phyloP scores from a whole-genome alignment of 2,888 invertebrate genomes.

The Macrophya annulata region DNA sequence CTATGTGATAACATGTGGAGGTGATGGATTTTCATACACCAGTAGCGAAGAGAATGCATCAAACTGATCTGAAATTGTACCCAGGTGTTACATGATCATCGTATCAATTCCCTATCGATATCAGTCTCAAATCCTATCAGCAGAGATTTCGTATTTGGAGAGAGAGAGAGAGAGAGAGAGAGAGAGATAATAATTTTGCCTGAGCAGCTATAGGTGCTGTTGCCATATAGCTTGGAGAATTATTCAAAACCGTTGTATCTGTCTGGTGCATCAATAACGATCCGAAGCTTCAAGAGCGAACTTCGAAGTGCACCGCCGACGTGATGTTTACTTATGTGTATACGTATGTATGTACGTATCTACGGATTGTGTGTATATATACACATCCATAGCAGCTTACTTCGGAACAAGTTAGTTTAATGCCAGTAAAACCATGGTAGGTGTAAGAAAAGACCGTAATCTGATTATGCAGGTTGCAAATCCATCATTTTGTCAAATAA shows the following conservation, averaged over 20 bases:
- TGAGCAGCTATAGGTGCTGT: background rate
- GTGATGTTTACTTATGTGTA: background rate
- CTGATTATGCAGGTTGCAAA: conserved; percentile 1
- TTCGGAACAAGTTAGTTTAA: conserved; percentile 26
- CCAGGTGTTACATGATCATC: conserved; percentile 24
- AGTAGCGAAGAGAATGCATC: background rate
- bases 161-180: too few relatives aligned
- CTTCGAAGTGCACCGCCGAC: conserved; percentile 20
- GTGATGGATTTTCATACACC: background rate
- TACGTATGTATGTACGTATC: background rate
- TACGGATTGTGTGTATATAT: background rate
- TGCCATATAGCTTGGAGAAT: background rate
- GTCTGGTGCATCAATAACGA: conserved; percentile 10
- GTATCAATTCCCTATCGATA: conserved; percentile 23
- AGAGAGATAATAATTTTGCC: background rate
- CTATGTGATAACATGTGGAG: conserved; percentile 12
- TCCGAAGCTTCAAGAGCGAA: conserved; percentile 2
- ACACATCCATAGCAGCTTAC: background rate
- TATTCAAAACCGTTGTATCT: background rate
- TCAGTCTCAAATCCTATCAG: conserved; percentile 1
- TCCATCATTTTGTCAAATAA: conserved; percentile 4
- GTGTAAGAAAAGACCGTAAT: conserved; percentile 5
- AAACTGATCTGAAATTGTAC: background rate
- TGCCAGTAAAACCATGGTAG: background rate
- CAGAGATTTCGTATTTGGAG: conserved; percentile 11